Evolutionary conservation across 2,797 vertebrate species (phyloP).

Genomic region (Microcaecilia unicolor): DNA sequence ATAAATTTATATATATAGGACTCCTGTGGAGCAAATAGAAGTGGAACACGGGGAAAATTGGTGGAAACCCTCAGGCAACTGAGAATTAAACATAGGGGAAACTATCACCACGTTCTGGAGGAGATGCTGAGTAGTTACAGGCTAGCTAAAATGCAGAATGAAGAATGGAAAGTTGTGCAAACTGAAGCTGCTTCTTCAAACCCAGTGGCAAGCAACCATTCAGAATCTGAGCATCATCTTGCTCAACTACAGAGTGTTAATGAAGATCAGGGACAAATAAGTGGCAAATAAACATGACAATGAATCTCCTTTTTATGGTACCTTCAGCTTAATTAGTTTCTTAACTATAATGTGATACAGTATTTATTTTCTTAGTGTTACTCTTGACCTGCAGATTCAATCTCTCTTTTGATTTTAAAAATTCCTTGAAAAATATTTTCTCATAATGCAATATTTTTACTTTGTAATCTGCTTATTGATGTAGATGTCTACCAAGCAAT

Average conservation of each 20-base stretch:
- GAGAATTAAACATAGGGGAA: constrained; percentile 94
- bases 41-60: constrained; percentile 78
- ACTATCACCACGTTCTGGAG: constrained; percentile 92
- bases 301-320: constrained; percentile 15
- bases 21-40: constrained; percentile 69
- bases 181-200: constrained; percentile 55
- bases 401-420: neutral
- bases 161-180: constrained; percentile 46
- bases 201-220: constrained; percentile 29
- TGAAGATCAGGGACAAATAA: constrained; percentile 46
- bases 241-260: constrained; percentile 37
- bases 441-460: no score
- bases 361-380: constrained; percentile 24
- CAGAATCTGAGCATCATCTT: constrained; percentile 38
- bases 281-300: constrained; percentile 13
- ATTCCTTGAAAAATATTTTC: no score
- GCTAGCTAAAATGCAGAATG: constrained; percentile 64
- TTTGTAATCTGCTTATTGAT: no score
- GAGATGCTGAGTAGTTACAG: constrained; percentile 83
- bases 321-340: constrained; percentile 18
- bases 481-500: no score
- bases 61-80: constrained; percentile 94
- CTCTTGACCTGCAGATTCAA: constrained; percentile 21
- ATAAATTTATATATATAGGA: no score
- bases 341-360: constrained; percentile 20